These are phyloP conservation scores for Sebastes kiyomatsui DNA, from an alignment of 2,797 vertebrate genomes.

Conservation along the genomic window DNA sequence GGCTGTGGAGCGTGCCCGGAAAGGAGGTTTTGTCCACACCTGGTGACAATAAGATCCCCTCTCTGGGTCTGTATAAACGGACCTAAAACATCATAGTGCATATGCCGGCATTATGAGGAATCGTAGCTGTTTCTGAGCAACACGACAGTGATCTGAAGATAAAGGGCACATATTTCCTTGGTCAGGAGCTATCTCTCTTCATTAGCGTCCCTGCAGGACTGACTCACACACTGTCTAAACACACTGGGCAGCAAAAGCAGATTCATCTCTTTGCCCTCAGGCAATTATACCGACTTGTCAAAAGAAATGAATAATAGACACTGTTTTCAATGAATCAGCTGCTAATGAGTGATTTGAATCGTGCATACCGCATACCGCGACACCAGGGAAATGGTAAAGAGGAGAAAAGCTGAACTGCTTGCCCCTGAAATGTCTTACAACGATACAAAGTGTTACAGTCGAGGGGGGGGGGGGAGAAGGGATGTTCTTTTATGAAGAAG, in stretches of 20 bases:
- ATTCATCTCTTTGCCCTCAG: slow-evolving; percentile 43
- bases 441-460: not conserved
- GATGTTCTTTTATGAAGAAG: not conserved
- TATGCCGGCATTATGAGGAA: slow-evolving; percentile 21
- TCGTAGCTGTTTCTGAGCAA: slow-evolving; percentile 36
- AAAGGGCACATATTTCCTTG: slow-evolving; percentile 47
- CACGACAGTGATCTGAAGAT: slow-evolving; percentile 38
- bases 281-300: slow-evolving; percentile 49
- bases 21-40: slow-evolving; percentile 12
- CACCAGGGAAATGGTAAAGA: not conserved
- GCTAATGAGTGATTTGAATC: slow-evolving; percentile 36
- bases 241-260: slow-evolving; percentile 29
- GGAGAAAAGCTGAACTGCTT: not conserved
- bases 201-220: slow-evolving; percentile 48
- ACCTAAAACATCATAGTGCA: slow-evolving; percentile 40
- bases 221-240: slow-evolving; percentile 38
- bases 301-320: slow-evolving; percentile 48
- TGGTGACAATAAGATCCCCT: slow-evolving; percentile 21
- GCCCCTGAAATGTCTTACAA: slow-evolving; percentile 26
- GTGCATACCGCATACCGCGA: not conserved
- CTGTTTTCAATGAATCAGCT: slow-evolving; percentile 36
- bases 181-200: slow-evolving; percentile 50
- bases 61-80: slow-evolving; percentile 9
- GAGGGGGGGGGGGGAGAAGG: not conserved
- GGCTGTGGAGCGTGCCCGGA: not conserved